phyloP scores from a whole-genome alignment of 2,113 vertebrate species.

The Planiliza haematocheilus region DNA sequence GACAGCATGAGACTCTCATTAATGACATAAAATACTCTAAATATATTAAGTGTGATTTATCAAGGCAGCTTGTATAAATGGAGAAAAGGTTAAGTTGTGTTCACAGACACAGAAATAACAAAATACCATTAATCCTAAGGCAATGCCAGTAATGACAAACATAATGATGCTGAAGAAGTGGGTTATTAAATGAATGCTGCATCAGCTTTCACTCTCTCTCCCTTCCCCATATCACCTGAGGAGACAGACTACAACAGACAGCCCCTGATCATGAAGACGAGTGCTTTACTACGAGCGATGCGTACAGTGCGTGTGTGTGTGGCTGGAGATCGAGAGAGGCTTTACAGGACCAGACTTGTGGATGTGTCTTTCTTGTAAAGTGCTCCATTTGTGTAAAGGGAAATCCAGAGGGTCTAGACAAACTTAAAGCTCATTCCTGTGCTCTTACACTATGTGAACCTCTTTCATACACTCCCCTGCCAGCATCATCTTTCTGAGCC shows the following conservation, averaged over 20 bases:
- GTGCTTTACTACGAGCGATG: slow-evolving; percentile 20
- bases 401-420: slow-evolving; percentile 66
- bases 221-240: background rate
- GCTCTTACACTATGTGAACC: slow-evolving; percentile 35
- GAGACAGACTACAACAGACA: slow-evolving; percentile 41
- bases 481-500: slow-evolving; percentile 26
- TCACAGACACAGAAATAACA: no score
- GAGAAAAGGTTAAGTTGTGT: no score
- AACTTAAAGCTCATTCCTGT: slow-evolving; percentile 44
- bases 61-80: no score
- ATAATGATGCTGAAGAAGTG: background rate
- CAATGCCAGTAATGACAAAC: background rate
- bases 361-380: slow-evolving; percentile 53
- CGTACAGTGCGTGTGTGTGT: background rate
- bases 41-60: no score
- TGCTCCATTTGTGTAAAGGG: slow-evolving; percentile 66
- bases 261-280: slow-evolving; percentile 40
- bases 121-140: background rate
- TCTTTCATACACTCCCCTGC: slow-evolving; percentile 16
- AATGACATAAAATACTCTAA: no score
- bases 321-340: background rate
- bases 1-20: no score
- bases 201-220: background rate
- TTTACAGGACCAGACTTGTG: slow-evolving; percentile 33
- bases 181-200: slow-evolving; percentile 3